These are phyloP conservation scores for Neomorphus geoffroyi DNA, from an alignment of 2,797 vertebrate species.

Conservation along the genomic window DNA sequence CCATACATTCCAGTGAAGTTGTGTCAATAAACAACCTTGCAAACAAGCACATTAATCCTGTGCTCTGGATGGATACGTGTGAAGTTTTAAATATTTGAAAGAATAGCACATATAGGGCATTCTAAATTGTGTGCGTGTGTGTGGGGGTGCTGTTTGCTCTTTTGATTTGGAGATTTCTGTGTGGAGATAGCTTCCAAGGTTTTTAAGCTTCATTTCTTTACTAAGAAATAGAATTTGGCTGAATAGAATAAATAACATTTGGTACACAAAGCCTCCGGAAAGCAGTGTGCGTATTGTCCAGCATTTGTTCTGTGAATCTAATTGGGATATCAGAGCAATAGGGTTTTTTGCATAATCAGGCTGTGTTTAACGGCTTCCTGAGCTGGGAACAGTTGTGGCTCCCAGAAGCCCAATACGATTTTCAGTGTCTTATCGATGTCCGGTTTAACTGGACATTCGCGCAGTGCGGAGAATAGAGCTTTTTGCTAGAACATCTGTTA, in stretches of 20 bases:
- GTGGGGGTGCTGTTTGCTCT: neutral
- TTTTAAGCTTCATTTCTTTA: neutral
- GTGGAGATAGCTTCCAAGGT: neutral
- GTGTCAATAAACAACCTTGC: neutral
- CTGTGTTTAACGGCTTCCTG: slow-evolving; percentile 25
- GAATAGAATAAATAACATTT: neutral
- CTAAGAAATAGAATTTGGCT: neutral
- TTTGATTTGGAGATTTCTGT: neutral
- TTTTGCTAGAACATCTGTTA: slow-evolving; percentile 77
- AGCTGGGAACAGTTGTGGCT: slow-evolving; percentile 19
- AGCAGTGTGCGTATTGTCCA: neutral
- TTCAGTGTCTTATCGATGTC: slow-evolving; percentile 56
- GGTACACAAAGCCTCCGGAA: neutral
- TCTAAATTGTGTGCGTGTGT: neutral
- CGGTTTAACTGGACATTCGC: slow-evolving; percentile 53
- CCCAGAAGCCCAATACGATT: slow-evolving; percentile 31
- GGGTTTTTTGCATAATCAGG: slow-evolving; percentile 41
- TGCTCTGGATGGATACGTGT: neutral
- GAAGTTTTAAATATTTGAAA: neutral
- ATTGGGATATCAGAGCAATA: slow-evolving; percentile 40
- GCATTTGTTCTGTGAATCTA: slow-evolving; percentile 5
- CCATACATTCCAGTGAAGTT: neutral
- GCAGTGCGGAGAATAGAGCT: slow-evolving; percentile 32
- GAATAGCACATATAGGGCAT: neutral
- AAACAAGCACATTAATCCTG: neutral